A percentile compares a stretch with the other conserved stretches of the same genome.
phyloP scores from a whole-genome alignment of 2,888 invertebrate genomes.

The Callyntrura guangdongensis region DNA sequence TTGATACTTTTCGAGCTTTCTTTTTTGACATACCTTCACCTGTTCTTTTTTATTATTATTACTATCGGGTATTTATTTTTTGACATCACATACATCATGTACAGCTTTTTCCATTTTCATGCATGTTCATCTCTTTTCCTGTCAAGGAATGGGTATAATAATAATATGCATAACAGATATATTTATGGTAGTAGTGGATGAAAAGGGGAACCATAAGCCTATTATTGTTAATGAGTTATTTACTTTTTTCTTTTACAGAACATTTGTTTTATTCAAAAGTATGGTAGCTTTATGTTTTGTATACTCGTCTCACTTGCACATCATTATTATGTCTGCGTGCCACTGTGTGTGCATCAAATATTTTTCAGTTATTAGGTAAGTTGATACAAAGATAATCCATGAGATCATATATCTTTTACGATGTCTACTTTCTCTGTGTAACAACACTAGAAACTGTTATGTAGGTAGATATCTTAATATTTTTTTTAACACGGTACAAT shows the following conservation, averaged over 20 bases:
- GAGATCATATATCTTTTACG: too few species aligned
- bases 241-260: neutral
- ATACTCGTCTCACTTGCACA: constrained; percentile 44
- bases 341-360: too few species aligned
- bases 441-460: neutral
- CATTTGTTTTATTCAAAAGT: constrained; percentile 13
- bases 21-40: neutral
- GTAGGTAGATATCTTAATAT: neutral
- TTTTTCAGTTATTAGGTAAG: too few species aligned
- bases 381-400: too few species aligned
- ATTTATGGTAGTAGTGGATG: neutral
- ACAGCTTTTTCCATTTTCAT: too few species aligned
- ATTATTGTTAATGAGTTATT: neutral
- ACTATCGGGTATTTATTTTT: neutral
- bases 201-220: neutral
- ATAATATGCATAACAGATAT: neutral
- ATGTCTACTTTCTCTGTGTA: neutral
- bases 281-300: constrained; percentile 14
- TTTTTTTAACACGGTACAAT: too few species aligned
- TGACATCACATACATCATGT: neutral
- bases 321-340: neutral
- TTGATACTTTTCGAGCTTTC: neutral
- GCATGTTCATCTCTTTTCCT: too few species aligned
- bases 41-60: neutral
- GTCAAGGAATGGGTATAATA: too few species aligned